Evolutionary conservation across 2,797 vertebrate species (phyloP).

Genomic region (Microctenopoma steveboyesi): DNA sequence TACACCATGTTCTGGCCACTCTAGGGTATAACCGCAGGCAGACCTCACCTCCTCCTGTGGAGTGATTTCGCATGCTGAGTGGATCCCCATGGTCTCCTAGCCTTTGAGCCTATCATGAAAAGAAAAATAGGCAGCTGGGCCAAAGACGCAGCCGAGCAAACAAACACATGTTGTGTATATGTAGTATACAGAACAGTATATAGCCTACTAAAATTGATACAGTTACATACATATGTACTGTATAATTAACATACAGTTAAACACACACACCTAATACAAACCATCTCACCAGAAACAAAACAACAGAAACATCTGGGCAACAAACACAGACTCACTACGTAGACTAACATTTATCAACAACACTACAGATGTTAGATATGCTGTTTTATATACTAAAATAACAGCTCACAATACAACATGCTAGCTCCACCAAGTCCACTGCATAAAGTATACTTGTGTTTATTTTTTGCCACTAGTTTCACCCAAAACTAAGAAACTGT

Average conservation of each 20-base stretch:
- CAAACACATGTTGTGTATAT: neutral
- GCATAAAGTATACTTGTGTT: too few relatives aligned
- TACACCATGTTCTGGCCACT: conserved; percentile 38
- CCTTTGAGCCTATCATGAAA: conserved; percentile 60
- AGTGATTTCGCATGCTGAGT: conserved; percentile 57
- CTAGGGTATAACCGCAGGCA: conserved; percentile 52
- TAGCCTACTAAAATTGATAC: neutral
- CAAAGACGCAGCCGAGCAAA: conserved; percentile 13
- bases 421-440: neutral
- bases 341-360: conserved; percentile 15
- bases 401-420: neutral
- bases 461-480: too few relatives aligned
- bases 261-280: neutral
- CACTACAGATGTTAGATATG: conserved; percentile 9
- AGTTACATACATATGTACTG: conserved; percentile 3
- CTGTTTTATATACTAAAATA: neutral
- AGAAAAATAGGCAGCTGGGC: conserved; percentile 33
- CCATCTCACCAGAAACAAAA: neutral
- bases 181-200: neutral
- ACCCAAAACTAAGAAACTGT: too few relatives aligned
- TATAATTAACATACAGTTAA: neutral
- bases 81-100: conserved; percentile 42
- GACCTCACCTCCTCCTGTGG: conserved; percentile 29
- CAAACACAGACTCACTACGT: conserved; percentile 8
- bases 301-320: neutral